Percentiles rank a stretch among this genome's conserved stretches.
phyloP scores from a whole-genome alignment of 2,113 vertebrate species.

The Dasypus novemcinctus region DNA sequence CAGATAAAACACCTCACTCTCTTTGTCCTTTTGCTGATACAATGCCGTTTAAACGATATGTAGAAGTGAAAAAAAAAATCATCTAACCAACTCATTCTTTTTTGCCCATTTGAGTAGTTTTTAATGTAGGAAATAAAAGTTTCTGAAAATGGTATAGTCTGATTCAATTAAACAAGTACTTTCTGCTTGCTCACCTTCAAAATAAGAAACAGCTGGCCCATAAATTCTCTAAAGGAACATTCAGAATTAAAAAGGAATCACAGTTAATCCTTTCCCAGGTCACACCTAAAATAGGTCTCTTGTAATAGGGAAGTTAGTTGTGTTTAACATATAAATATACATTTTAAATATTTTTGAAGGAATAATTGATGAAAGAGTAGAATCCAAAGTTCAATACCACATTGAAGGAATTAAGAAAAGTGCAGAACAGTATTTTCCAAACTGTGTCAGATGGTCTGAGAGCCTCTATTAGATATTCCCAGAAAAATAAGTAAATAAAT shows the following conservation, averaged over 20 bases:
- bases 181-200: slow-evolving; percentile 62
- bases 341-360: slow-evolving; percentile 25
- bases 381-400: slow-evolving; percentile 11
- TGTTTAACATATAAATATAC: slow-evolving; percentile 49
- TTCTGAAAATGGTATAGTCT: not conserved
- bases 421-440: not conserved
- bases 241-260: slow-evolving; percentile 72
- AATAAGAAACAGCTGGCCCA: slow-evolving; percentile 67
- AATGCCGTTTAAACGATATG: not conserved
- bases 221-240: slow-evolving; percentile 70
- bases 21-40: not conserved
- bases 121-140: slow-evolving; percentile 41
- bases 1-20: not conserved
- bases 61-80: not conserved
- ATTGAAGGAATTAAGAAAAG: not conserved
- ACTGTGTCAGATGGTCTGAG: not conserved
- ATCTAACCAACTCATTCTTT: not conserved
- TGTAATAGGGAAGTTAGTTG: slow-evolving; percentile 60
- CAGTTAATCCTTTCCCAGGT: slow-evolving; percentile 74
- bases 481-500: not conserved
- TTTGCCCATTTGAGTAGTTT: slow-evolving; percentile 13
- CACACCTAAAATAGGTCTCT: slow-evolving; percentile 66
- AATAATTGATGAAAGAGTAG: not conserved
- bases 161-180: slow-evolving; percentile 58
- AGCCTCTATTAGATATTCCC: not conserved